Base-by-base conservation (phyloP, 2,113 vertebrate species). In the Oceanites oceanicus region DNA sequence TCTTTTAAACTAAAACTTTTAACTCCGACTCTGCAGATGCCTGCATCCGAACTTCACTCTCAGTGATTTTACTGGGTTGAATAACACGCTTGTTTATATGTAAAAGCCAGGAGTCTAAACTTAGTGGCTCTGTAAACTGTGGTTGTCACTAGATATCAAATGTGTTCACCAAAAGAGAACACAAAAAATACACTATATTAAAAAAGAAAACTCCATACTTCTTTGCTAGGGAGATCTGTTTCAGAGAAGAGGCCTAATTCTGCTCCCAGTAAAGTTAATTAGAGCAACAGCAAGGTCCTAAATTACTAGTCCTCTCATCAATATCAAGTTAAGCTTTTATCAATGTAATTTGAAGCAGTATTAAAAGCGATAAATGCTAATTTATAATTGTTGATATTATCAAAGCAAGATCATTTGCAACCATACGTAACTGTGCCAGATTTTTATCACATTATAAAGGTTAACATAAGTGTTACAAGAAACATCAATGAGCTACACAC, bases 401-500 rank as follows among this genome's bases (percentile, higher is more conserved):
- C 96, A 95, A 96, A 90, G 89, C 71, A 82, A 96, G 88, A 95
- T 96, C 92, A 86, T 95, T 96, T 92, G 86, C 94, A 94, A 90
- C 78, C 84, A 49, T 91, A 91, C 22, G 6, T 94, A 97, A 82
- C 71, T 26, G 73, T 92, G 92, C 95, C 95, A 94, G 92, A 97
- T 97, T 96, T 97, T 95, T 95, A 97, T 96, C 92, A 88, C 58
- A 9, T 77, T 90, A 91, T 91, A 94, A 95, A 97, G 96, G 92
- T 97, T 96, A 97, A 97, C 93, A 91, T 91, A 90, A 95, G 95
- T 89, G 84, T 90, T 96, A 96, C 94, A 96, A 97, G 96, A 91
- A 95, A 97, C 96, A 94, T 96, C 92, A 97, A 96, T 94, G 94
- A 79, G 80, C 74, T 96, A 66, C 1, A 55, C 80, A 91, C 47